Evolutionary conservation across 37 sponge, comb jelly and placozoan species (phyloP), one percentile per base, ranked within the genome.

Genomic region (Oopsacas minuta): DNA sequence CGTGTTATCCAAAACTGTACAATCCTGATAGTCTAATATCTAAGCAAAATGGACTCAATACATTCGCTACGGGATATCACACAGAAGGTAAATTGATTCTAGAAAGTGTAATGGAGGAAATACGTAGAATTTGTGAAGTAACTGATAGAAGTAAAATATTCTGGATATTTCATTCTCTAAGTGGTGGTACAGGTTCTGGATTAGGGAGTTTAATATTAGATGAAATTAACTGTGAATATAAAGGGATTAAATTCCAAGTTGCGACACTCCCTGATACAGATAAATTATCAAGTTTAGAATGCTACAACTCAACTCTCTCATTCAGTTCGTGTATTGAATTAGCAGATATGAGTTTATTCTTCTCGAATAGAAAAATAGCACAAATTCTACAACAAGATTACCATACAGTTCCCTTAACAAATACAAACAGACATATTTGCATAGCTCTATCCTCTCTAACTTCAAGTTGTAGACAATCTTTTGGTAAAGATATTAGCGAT

Each of bases 291-390:
- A 10, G 32, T 10, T 25, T 34, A 32, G 75, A 61, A 25, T 61
- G 75, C 22, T 61, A 61, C 30, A 61, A 61, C 75, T 61, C 75
- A n/a, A 61, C 30, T n/a, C 75, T 61, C 22, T 61, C 75, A 61
- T 61, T 61, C 20, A 10, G 30, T 61, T 20, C 7, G 7, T 25
- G 28, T 25, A 61, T 61, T n/a, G 75, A 61, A 20, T 25, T 34
- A 61, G 75, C 28, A 10, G 75, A 61, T 12, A 61, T 61, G 75
- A 61, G 22, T 61, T 61, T 61, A 10, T 61, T 25, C 30, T 61
- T 61, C 22, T 61, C 75, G 28, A 61, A 61, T 12, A 10, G 28
- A 3, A 61, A 61, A 61, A 61, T 61, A 25, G 22, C 75, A 10
- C 75, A n/a, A 61, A 61, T 61, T 20, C 20, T 61, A 25, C 75